Evolutionary conservation across 2,888 invertebrate genomes (phyloP).

Genomic region (Octodonta nipae): DNA sequence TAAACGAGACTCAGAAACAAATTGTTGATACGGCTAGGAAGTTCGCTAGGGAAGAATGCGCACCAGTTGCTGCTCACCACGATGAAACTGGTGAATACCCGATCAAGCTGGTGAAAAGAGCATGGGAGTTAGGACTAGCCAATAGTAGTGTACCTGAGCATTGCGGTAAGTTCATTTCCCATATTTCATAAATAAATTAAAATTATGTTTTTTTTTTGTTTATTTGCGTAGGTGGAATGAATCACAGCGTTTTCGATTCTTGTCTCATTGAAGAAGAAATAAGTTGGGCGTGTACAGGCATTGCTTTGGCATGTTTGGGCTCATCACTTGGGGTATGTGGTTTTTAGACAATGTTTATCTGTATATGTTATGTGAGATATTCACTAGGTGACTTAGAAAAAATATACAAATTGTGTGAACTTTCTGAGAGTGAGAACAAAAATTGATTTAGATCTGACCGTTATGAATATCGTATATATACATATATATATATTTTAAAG

Average conservation of each 20-base stretch:
- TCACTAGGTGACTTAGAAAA: too few species aligned
- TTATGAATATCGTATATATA: too few species aligned
- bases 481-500: too few species aligned
- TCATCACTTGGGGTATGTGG: constrained; percentile 72
- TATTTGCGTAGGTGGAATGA: constrained; percentile 79
- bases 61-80: constrained; percentile 75
- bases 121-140: constrained; percentile 73
- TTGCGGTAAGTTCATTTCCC: constrained; percentile 6
- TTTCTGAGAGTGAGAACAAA: too few species aligned
- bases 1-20: constrained; percentile 60
- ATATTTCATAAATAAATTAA: background rate
- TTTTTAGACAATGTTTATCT: too few species aligned
- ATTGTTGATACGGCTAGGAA: constrained; percentile 71
- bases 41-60: constrained; percentile 81
- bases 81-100: constrained; percentile 88
- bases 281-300: constrained; percentile 84
- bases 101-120: constrained; percentile 85
- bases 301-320: constrained; percentile 81
- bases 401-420: background rate
- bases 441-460: too few species aligned
- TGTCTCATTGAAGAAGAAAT: constrained; percentile 79
- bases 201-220: constrained; percentile 17
- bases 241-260: constrained; percentile 57
- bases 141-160: constrained; percentile 64
- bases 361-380: too few species aligned